Evolutionary conservation across 2,113 vertebrate genomes (phyloP), one percentile per base, ranked within the genome.

Genomic region (Mustela lutreola): DNA sequence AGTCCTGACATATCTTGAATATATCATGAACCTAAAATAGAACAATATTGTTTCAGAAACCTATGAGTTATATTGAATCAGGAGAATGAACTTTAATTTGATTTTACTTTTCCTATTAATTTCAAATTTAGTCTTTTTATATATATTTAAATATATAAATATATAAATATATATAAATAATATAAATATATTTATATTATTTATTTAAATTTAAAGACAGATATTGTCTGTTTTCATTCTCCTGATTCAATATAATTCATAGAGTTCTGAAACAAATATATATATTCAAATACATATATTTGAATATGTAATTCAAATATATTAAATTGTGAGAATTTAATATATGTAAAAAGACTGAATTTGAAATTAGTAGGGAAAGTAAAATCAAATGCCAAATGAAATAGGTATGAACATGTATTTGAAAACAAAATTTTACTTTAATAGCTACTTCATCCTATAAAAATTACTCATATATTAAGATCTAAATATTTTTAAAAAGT

Each of bases 341-440:
- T 22, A 50, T 33, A 36, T 62, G 22, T 70, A 42, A 84, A 84
- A 28, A 28, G 9, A 7, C 39, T 76, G 6, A 79, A 81, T 84
- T 91, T 89, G 50, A 82, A 81, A 53, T 84, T 89, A 71, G 16
- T 31, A 84, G 16, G 6, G 22, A 89, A 73, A 81, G 24, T 81
- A 90, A 82, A 97, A 95, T 14, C 22, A 95, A 97, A 15, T 2
- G 53, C 50, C 80, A 67, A 93, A 42, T 88, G 5, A 21, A 91
- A 58, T 60, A 90, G 4, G 0, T 22, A 28, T 22, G 45, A 11
- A 50, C 9, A 42, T 60, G 48, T 86, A 73, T 73, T 94, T 89
- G 58, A 39, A 87, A 93, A 93, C 19, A 92, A 76, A 87, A 39
- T 65, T 90, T 62, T 12, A 78, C 82, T 63, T 86, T 7, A 76